Percentiles rank a stretch among this genome's conserved stretches.
phyloP scores from a whole-genome alignment of 2,888 invertebrate species.

The Apocheima hispidaria region DNA sequence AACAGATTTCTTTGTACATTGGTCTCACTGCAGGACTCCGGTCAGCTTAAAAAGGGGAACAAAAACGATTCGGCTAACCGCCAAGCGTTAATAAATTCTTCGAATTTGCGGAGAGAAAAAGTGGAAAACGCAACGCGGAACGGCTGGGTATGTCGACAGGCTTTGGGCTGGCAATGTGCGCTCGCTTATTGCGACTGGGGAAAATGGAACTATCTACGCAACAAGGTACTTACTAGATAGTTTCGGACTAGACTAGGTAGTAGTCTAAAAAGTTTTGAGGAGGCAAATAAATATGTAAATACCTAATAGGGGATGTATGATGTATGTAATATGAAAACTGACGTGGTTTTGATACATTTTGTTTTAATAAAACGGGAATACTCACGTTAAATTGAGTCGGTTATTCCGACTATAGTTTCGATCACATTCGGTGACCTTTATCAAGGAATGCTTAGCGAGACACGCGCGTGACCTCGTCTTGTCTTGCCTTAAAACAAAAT shows the following conservation, averaged over 20 bases:
- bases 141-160: constrained; percentile 53
- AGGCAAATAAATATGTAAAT: too few relatives aligned
- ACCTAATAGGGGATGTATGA: too few relatives aligned
- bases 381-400: too few relatives aligned
- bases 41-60: constrained; percentile 69
- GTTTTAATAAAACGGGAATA: too few relatives aligned
- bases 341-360: too few relatives aligned
- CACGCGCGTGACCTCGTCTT: too few relatives aligned
- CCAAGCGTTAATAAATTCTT: constrained; percentile 83
- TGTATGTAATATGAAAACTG: too few relatives aligned
- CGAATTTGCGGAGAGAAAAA: constrained; percentile 69
- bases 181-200: constrained; percentile 39
- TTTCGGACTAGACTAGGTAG: background rate
- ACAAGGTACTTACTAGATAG: background rate
- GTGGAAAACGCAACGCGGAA: constrained; percentile 62
- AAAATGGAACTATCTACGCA: constrained; percentile 36
- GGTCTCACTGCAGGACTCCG: constrained; percentile 63
- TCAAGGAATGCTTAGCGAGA: too few relatives aligned
- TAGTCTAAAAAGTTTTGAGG: too few relatives aligned
- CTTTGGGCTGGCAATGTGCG: constrained; percentile 41
- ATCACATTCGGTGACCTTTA: too few relatives aligned
- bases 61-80: constrained; percentile 79
- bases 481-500: too few relatives aligned
- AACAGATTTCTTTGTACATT: constrained; percentile 65
- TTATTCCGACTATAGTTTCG: too few relatives aligned